Evolutionary conservation across 1,140 invertebrate species (phyloP).

Genomic region (Euura saliciscinereae): DNA sequence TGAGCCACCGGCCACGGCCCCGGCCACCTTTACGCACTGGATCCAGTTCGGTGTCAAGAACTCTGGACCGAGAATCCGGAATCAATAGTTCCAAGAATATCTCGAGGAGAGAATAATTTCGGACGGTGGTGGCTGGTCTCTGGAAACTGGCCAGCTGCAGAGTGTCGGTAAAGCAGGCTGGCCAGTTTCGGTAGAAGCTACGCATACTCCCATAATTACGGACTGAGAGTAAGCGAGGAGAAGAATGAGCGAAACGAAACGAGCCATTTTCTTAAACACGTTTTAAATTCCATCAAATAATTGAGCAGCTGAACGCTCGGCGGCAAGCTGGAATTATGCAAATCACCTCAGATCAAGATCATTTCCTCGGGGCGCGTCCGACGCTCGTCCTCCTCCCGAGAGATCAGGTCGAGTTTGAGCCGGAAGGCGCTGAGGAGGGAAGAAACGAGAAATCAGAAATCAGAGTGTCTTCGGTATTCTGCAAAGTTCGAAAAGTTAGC

Average conservation of each 20-base stretch:
- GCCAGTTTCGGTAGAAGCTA: too few relatives aligned
- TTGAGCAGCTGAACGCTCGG: background rate
- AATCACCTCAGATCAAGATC: constrained; percentile 3
- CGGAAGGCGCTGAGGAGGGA: background rate
- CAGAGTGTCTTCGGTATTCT: too few relatives aligned
- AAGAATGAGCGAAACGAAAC: constrained; percentile 20
- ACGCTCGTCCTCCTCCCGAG: background rate
- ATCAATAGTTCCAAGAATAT: too few relatives aligned
- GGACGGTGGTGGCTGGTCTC: too few relatives aligned
- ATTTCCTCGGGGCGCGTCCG: constrained; percentile 1
- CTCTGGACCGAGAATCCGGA: too few relatives aligned
- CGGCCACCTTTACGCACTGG: background rate
- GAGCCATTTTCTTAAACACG: constrained; percentile 8
- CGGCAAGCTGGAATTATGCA: constrained; percentile 2
- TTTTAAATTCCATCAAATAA: constrained; percentile 5
- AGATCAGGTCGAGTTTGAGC: background rate
- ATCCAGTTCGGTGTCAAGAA: too few relatives aligned
- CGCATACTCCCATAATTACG: background rate
- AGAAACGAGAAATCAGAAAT: background rate
- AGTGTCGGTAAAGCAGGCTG: too few relatives aligned
- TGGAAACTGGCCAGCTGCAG: too few relatives aligned
- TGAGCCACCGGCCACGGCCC: background rate
- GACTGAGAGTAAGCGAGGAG: constrained; percentile 16
- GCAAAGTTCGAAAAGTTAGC: too few relatives aligned
- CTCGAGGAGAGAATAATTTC: too few relatives aligned